Conservation (phyloP, 2,113 vertebrate genomes). For the Nanorana parkeri region DNA sequence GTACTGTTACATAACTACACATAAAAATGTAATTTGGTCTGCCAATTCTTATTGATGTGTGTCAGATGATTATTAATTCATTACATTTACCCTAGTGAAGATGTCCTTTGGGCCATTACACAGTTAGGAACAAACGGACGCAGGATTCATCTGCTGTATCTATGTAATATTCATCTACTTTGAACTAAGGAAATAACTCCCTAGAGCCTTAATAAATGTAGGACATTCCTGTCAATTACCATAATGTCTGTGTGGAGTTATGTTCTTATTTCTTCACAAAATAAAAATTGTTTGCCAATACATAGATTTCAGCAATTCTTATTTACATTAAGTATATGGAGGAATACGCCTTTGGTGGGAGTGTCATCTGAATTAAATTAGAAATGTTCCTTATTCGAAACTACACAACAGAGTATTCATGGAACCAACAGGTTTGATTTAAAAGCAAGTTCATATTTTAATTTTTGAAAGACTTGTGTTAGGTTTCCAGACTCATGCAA, state of each 20-base stretch:
- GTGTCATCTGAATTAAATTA: too few relatives aligned
- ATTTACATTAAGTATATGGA: too few relatives aligned
- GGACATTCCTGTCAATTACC: constrained; percentile 39
- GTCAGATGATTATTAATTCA: constrained; percentile 53
- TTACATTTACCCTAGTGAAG: constrained; percentile 50
- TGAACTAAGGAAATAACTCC: constrained; percentile 45
- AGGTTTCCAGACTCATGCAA: too few relatives aligned
- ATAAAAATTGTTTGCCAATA: background rate
- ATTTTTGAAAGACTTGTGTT: too few relatives aligned
- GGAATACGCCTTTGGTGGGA: too few relatives aligned
- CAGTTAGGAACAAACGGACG: constrained; percentile 33
- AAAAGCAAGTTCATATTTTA: too few relatives aligned
- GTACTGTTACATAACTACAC: constrained; percentile 44
- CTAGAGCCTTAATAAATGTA: constrained; percentile 37
- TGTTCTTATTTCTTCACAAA: background rate
- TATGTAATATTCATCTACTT: constrained; percentile 2
- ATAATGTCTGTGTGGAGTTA: constrained; percentile 7
- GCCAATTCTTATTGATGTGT: constrained; percentile 51
- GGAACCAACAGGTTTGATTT: too few relatives aligned
- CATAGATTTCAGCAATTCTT: too few relatives aligned
- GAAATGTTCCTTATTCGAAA: too few relatives aligned
- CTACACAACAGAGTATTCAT: too few relatives aligned
- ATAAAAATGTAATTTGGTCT: constrained; percentile 46
- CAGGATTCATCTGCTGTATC: constrained; percentile 10
- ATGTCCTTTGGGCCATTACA: constrained; percentile 45